Evolutionary conservation across 2,797 vertebrate genomes (phyloP).

Genomic region (Pangasius macronema): DNA sequence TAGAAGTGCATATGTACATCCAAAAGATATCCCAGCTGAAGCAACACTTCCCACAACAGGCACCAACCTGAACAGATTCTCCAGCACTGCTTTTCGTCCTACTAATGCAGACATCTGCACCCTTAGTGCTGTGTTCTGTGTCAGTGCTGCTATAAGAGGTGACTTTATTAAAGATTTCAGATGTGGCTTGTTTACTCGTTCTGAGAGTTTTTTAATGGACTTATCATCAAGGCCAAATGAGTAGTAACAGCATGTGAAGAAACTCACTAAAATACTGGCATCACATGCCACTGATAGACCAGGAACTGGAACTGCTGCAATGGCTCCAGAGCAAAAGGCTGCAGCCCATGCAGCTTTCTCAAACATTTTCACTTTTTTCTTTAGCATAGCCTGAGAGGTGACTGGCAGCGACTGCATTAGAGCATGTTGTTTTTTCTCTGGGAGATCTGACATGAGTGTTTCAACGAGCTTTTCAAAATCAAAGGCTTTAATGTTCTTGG

Average conservation of each 20-base stretch:
- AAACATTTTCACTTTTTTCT: constrained; percentile 37
- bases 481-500: constrained; percentile 24
- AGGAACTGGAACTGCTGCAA: constrained; percentile 36
- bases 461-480: constrained; percentile 40
- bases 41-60: constrained; percentile 38
- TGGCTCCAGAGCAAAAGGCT: constrained; percentile 16
- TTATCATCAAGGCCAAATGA: constrained; percentile 46
- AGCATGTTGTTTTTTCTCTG: constrained; percentile 22
- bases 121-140: not conserved
- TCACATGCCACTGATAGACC: constrained; percentile 46
- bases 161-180: constrained; percentile 37
- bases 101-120: not conserved
- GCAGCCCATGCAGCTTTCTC: constrained; percentile 1
- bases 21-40: constrained; percentile 33
- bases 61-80: constrained; percentile 34
- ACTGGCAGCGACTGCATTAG: constrained; percentile 41
- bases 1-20: constrained; percentile 18
- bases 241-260: constrained; percentile 43
- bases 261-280: constrained; percentile 35
- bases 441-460: constrained; percentile 32
- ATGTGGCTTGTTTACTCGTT: constrained; percentile 42
- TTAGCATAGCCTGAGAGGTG: constrained; percentile 31
- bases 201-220: constrained; percentile 41
- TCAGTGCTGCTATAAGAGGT: constrained; percentile 4
- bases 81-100: not conserved